Evolutionary conservation across 2,888 invertebrate genomes (phyloP), one percentile per base, ranked within the genome.

Genomic region (Cyrtodaria siliqua): DNA sequence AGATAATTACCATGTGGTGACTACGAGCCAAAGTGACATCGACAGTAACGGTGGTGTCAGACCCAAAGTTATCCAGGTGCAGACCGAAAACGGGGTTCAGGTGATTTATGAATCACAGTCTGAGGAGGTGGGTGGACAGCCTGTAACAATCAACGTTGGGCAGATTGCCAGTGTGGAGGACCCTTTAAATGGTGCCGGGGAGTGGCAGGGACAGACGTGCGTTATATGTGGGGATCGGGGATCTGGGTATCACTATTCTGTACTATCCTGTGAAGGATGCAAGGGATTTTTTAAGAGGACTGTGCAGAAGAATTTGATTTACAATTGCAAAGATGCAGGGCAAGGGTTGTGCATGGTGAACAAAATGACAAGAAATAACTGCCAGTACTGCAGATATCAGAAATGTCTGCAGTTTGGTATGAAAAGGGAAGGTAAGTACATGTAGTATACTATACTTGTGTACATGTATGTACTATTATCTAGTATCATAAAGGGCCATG

Each of bases 211-310:
- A 27, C 59, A 66, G 16, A 56, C 64, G 20, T 93, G 93, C 68
- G 68, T 89, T 29, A 90, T 93, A 18, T 93, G 92, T 76, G 90
- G 90, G 2, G 93, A 92, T 70, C 83, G 86, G 38, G 92, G 92
- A 0, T 91, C 91, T 0, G 92, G 93, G 0, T 93, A 89, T 71
- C 93, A 93, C 76, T 93, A 93, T 83, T 92, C 92, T 0, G 92
- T 92, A 9, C 90, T 87, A 73, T 92, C 91, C n/a, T 93, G 93
- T 80, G 93, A 93, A 69, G 92, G 93, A 0, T 93, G 93, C 71
- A 93, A 93, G 70, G 93, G 93, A 4, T 93, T 93, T 85, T 93
- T 93, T 83, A 93, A 93, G 71, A 81, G 93, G 29, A 90, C 92
- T 0, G 92, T 93, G 4, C 93, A 93, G 87, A 92, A 92, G 84